Evolutionary conservation across 2,113 vertebrate genomes (phyloP), one percentile per base, ranked within the genome.

Genomic region (Galbula dea): DNA sequence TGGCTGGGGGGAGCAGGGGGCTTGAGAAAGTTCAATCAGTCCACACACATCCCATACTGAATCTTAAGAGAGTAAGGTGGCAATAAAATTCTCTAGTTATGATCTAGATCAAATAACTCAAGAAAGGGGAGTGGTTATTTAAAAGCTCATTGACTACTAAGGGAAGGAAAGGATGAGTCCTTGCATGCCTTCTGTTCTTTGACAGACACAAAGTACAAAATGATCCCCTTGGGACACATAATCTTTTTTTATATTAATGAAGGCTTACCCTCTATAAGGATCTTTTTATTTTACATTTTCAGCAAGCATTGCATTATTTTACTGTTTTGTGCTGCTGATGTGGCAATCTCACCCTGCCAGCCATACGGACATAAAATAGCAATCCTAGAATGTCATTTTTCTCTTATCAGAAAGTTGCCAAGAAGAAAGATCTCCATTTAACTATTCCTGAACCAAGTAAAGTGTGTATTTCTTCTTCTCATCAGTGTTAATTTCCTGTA

Each of bases 281-380:
- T 58, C 23, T 80, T 91, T 91, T 71, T 52, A 55, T 75, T 93
- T 74, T 83, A 72, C 48, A 39, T 86, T 95, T 94, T 90, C 69
- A 92, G n/a, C 73, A 76, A 65, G 29, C 27, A 61, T 76, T 89
- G 81, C 45, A 41, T 78, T 84, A 79, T 92, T 89, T 91, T 93
- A 89, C 93, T 88, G n/a, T 90, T 90, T 77, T 78, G 39, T 84
- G 49, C 20, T 78, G 73, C 27, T 86, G 46, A 63, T 75, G 29
- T 58, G 49, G 6, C 80, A 88, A 41, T 88, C 59, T 86, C 12
- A 72, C 57, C n/a, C 52, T 78, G 6, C 86, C 79, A 82, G 45
- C 69, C 49, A 45, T 72, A 63, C 55, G 51, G 68, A 76, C 66
- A 37, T 68, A 79, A n/a, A n/a, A n/a, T 72, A 65, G 14, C 54